A percentile compares a stretch with the other conserved stretches of the same genome.
phyloP scores from a whole-genome alignment of 2,888 invertebrate species.

The Agrochola macilenta region DNA sequence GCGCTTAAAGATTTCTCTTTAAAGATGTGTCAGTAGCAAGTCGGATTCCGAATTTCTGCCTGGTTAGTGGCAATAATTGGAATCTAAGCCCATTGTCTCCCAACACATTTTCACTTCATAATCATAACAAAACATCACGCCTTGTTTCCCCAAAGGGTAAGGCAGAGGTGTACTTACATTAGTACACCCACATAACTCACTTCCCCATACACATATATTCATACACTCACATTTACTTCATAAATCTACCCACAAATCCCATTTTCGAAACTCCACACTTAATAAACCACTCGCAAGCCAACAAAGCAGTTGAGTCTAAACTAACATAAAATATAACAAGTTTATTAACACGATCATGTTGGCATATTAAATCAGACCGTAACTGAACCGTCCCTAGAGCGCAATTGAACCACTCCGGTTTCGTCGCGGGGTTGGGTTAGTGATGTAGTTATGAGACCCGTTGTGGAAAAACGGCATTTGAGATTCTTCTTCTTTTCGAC shows the following conservation, averaged over 20 bases:
- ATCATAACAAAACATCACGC: no score
- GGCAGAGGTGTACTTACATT: no score
- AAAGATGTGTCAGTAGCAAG: no score
- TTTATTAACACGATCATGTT: slow-evolving; percentile 53
- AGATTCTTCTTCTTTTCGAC: neutral
- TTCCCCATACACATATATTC: no score
- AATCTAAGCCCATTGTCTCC: neutral
- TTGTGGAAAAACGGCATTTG: neutral
- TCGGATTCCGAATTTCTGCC: no score
- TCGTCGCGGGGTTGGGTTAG: slow-evolving; percentile 29
- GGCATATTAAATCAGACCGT: slow-evolving; percentile 59
- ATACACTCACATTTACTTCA: neutral
- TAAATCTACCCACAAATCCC: neutral
- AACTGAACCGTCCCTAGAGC: slow-evolving; percentile 48
- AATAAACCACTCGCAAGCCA: slow-evolving; percentile 9
- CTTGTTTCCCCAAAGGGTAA: no score
- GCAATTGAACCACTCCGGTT: slow-evolving; percentile 41
- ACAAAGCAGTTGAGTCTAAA: slow-evolving; percentile 40
- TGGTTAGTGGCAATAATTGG: no score
- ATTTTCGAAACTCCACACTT: slow-evolving; percentile 5
- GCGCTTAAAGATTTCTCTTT: no score
- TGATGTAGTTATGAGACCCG: slow-evolving; percentile 26
- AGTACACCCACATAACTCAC: no score
- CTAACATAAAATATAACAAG: slow-evolving; percentile 43
- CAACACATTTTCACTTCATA: no score